Evolutionary conservation across 1,140 invertebrate species (phyloP).

Genomic region (Danaus plexippus): DNA sequence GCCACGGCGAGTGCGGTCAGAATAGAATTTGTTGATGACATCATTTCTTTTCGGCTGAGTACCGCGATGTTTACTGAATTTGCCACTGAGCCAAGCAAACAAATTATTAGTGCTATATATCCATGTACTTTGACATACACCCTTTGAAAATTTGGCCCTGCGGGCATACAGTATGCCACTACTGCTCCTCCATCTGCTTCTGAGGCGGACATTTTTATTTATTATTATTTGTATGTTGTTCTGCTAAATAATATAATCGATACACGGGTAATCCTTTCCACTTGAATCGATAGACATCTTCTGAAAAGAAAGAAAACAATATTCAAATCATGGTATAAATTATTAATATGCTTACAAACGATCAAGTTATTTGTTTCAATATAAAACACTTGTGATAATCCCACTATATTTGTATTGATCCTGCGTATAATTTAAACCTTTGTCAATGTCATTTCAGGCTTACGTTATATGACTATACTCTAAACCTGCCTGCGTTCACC

Average conservation of each 20-base stretch:
- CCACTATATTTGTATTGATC: too few species aligned
- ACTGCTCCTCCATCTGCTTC: slow-evolving; percentile 20
- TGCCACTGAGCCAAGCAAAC: slow-evolving; percentile 91
- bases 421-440: too few species aligned
- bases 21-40: slow-evolving; percentile 88
- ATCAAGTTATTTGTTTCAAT: too few species aligned
- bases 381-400: too few species aligned
- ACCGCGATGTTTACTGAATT: slow-evolving; percentile 96
- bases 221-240: slow-evolving; percentile 1
- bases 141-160: slow-evolving; percentile 55
- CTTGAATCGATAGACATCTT: slow-evolving; percentile 13
- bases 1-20: slow-evolving; percentile 90
- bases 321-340: not conserved
- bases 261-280: slow-evolving; percentile 1
- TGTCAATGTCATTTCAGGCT: too few species aligned
- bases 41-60: slow-evolving; percentile 90
- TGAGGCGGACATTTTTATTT: slow-evolving; percentile 29
- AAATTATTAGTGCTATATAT: slow-evolving; percentile 77
- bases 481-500: too few species aligned
- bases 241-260: too few species aligned
- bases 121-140: slow-evolving; percentile 59
- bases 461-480: too few species aligned
- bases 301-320: slow-evolving; percentile 20
- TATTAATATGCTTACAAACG: too few species aligned
- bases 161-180: slow-evolving; percentile 58